These are phyloP conservation scores for Phthorimaea operculella DNA, from an alignment of 1,140 invertebrate genomes.

Conservation along the genomic window DNA sequence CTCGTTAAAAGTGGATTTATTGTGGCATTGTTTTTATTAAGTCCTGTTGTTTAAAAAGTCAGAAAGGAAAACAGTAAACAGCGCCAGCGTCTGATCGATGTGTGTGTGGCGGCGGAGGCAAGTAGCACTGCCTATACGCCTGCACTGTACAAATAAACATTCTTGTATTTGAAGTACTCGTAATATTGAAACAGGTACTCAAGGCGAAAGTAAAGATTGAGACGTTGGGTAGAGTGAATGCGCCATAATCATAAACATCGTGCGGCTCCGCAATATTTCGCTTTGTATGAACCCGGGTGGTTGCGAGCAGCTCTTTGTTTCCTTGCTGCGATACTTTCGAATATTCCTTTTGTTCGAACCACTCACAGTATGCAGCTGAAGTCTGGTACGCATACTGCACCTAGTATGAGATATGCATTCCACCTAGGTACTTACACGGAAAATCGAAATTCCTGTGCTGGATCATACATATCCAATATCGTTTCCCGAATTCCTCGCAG, in stretches of 20 bases:
- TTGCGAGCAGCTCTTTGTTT: conserved; percentile 55
- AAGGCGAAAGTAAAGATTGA: conserved; percentile 49
- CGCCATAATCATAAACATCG: conserved; percentile 60
- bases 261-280: conserved; percentile 51
- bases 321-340: conserved; percentile 56
- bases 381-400: too few species aligned
- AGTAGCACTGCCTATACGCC: neutral
- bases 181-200: conserved; percentile 25
- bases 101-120: neutral
- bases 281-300: conserved; percentile 52
- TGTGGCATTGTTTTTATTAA: conserved; percentile 4
- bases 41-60: neutral
- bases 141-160: conserved; percentile 3
- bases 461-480: too few species aligned
- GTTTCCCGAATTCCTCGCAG: too few species aligned
- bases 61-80: neutral
- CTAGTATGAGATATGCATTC: neutral
- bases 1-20: conserved; percentile 26
- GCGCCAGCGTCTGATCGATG: neutral
- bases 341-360: conserved; percentile 59
- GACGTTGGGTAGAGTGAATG: conserved; percentile 49
- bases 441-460: too few species aligned
- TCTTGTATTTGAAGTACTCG: conserved; percentile 8
- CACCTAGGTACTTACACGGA: neutral
- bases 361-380: conserved; percentile 41